Evolutionary conservation across 2,888 invertebrate species (phyloP).

Genomic region (Homarus gammarus): DNA sequence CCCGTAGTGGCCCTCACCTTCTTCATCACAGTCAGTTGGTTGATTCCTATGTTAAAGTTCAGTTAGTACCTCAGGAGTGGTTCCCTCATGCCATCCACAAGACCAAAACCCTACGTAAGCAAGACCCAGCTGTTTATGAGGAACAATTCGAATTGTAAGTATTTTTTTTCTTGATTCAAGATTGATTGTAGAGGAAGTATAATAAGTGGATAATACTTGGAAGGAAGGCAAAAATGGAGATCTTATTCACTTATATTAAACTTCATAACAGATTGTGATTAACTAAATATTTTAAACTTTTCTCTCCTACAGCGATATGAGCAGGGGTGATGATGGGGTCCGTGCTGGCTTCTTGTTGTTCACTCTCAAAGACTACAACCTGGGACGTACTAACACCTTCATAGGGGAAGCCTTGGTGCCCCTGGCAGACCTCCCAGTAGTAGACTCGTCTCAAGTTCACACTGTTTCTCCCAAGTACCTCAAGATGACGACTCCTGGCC

Average conservation of each 20-base stretch:
- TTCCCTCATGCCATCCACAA: constrained; percentile 67
- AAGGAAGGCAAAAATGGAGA: too few species aligned
- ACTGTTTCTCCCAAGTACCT: constrained; percentile 63
- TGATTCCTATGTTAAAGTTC: constrained; percentile 74
- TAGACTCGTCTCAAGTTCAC: constrained; percentile 61
- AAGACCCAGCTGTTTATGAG: constrained; percentile 72
- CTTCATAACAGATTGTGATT: too few species aligned
- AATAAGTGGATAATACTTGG: too few species aligned
- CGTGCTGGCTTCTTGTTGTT: constrained; percentile 60
- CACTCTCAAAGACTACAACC: constrained; percentile 75
- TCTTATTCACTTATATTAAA: too few species aligned
- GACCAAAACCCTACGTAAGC: constrained; percentile 68
- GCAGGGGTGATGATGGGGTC: constrained; percentile 55
- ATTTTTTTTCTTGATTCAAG: not conserved
- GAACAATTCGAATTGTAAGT: constrained; percentile 74
- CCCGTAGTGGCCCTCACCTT: constrained; percentile 17
- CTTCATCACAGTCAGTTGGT: constrained; percentile 42
- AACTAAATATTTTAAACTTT: too few species aligned
- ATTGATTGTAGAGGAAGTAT: too few species aligned
- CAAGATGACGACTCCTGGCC: constrained; percentile 72
- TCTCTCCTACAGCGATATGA: constrained; percentile 54
- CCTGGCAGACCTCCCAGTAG: constrained; percentile 40
- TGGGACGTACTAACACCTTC: constrained; percentile 73
- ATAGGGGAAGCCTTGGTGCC: constrained; percentile 72
- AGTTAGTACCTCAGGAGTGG: constrained; percentile 72